Evolutionary conservation across 2,888 invertebrate genomes (phyloP).

Genomic region (Drosophila stalkeri): DNA sequence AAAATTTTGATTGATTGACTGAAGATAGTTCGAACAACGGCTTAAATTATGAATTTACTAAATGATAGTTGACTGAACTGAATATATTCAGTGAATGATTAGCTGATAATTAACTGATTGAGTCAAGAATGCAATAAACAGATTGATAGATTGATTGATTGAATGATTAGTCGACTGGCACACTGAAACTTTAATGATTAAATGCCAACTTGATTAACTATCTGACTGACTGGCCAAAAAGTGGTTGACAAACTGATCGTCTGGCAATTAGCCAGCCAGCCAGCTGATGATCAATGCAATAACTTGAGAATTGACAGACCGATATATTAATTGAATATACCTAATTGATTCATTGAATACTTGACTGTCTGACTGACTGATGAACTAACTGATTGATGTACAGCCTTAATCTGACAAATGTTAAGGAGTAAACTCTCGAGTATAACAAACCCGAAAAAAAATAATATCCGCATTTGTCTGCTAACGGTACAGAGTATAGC

Average conservation of each 20-base stretch:
- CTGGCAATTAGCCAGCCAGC: no score
- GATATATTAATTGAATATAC: not conserved
- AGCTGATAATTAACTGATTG: not conserved
- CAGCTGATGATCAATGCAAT: not conserved
- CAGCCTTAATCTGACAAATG: not conserved
- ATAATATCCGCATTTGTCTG: not conserved
- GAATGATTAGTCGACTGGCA: not conserved
- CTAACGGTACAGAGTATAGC: not conserved
- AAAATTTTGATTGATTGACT: not conserved
- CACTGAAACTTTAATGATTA: not conserved
- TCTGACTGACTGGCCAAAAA: not conserved
- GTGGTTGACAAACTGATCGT: not conserved
- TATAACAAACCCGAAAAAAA: not conserved
- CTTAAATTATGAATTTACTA: not conserved
- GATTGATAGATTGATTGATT: no score
- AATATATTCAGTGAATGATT: not conserved
- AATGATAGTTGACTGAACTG: not conserved
- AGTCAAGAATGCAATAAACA: no score
- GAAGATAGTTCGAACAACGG: not conserved
- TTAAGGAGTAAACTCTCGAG: not conserved
- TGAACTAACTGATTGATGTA: not conserved
- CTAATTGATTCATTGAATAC: not conserved
- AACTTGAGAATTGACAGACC: no score
- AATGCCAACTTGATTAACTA: no score
- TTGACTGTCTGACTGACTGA: not conserved